Evolutionary conservation across 2,797 vertebrate species (phyloP), one percentile per base, ranked within the genome.

Genomic region (Molothrus ater): DNA sequence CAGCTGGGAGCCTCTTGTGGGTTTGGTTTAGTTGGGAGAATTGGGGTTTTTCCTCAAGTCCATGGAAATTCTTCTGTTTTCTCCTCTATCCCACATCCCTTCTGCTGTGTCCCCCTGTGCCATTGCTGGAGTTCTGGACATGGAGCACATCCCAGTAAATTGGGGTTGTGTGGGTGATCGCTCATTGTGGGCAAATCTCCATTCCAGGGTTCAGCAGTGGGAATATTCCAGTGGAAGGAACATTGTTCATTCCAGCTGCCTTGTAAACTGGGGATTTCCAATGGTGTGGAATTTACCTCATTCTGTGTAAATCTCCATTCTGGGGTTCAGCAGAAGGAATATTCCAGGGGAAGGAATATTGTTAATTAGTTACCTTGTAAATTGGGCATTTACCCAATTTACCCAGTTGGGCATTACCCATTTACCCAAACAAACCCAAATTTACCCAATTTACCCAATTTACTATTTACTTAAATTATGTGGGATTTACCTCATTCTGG

Each of bases 201-300:
- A 1, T 11, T 4, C 36, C 17, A 5, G n/a, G 17, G 2, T n/a
- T 71, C 60, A 32, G 10, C 4, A 10, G 15, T 4, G 0, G 34
- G 43, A 48, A 59, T 59, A 60, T 43, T 31, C 38, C 26, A 2
- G 5, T 2, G 25, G 45, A 16, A 13, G 56, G 56, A 53, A 36
- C 9, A 29, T 29, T 51, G 28, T 10, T 51, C 11, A 15, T 31
- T 51, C 40, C 40, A 18, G 10, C 7, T 51, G 4, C 26, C 50
- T 29, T 29, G 4, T 7, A 21, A 79, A 75, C 6, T 11, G 16
- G 78, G 40, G 6, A 26, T 50, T 48, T 48, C 48, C 26, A 26
- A 13, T 15, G 13, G 4, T 2, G 51, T 3, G 54, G 19, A 17
- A 50, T 50, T 1, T 7, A 10, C 6, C 22, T 28, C 2, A 0